Percentiles rank a stretch among this genome's conserved stretches.
Evolutionary conservation across 1,140 invertebrate genomes (phyloP).

Genomic region (Tetranychus cinnabarinus): DNA sequence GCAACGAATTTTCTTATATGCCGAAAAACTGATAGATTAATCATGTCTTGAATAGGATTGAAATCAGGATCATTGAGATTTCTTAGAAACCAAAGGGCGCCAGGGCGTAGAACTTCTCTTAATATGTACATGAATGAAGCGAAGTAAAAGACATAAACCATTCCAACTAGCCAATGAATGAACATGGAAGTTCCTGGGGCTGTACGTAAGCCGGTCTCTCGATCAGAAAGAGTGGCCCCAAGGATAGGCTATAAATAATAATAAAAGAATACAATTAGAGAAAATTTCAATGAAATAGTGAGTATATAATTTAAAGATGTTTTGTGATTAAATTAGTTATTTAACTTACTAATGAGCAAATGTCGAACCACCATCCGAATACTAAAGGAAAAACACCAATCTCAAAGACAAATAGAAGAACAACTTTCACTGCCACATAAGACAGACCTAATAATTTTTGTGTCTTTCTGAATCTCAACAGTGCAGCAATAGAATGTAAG

Average conservation of each 20-base stretch:
- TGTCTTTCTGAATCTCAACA: constrained; percentile 46
- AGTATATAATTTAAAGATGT: no score
- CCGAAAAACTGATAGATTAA: constrained; percentile 72
- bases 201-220: constrained; percentile 63
- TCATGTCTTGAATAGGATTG: constrained; percentile 96
- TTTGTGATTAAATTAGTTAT: no score
- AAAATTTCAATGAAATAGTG: no score
- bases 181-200: constrained; percentile 88
- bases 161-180: constrained; percentile 95
- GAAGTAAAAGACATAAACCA: constrained; percentile 99
- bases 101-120: constrained; percentile 76
- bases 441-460: constrained; percentile 70
- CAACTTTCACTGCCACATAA: constrained; percentile 88
- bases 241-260: constrained; percentile 41
- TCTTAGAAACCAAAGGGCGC: constrained; percentile 83
- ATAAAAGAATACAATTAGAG: neutral
- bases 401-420: constrained; percentile 70
- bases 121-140: constrained; percentile 84
- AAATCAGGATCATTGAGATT: constrained; percentile 98
- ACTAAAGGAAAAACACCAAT: constrained; percentile 86
- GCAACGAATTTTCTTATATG: constrained; percentile 70
- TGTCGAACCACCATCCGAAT: constrained; percentile 97
- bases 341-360: constrained; percentile 59
- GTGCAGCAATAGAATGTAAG: constrained; percentile 39
- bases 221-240: constrained; percentile 50